Base-by-base conservation (phyloP, 2,797 vertebrate genomes). In the Labroides dimidiatus region DNA sequence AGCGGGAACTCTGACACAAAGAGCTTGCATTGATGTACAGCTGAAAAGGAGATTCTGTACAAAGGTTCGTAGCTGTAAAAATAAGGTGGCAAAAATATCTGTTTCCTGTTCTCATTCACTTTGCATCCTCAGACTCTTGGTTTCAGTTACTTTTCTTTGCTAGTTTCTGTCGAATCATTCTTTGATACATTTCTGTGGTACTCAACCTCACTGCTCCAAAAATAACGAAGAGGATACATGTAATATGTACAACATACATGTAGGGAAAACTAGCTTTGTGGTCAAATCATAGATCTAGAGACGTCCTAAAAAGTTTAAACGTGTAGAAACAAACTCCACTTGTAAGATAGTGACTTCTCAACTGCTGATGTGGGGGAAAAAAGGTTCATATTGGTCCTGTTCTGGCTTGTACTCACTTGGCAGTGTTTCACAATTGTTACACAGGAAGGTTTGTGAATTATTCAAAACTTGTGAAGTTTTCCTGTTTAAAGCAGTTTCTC, bases 341-440 rank as follows among this genome's bases (percentile, higher is more conserved):
- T 43, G 41, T 27, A 42, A 16, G 21, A 54, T 9, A 42, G 21
- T 23, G 33, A 64, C 19, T 63, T 52, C 23, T 36, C 11, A 7
- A 23, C 41, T 33, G 51, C 33, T 15, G 1, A 33, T 20, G 50
- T 17, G 57, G 52, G 27, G 61, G 62, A 64, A 33, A 9, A 24
- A 43, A 17, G 58, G 44, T 49, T 75, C 20, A 60, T 4, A 30
- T 41, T 20, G 19, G 60, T 56, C 2, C 23, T 4, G 36, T 24
- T 74, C 69, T 65, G 62, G 48, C 50, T 57, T 37, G 37, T 36
- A 42, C 48, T 84, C 41, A 4, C 49, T 53, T 10, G 77, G 67
- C 84, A 85, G 84, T 84, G 77, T 8, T 76, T 81, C 58, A 65
- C n/a, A 61, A 39, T 57, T 47, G 24, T 56, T 69, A 23, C 71